Evolutionary conservation across 2,797 vertebrate genomes (phyloP).

Genomic region (Austrolebias charrua): DNA sequence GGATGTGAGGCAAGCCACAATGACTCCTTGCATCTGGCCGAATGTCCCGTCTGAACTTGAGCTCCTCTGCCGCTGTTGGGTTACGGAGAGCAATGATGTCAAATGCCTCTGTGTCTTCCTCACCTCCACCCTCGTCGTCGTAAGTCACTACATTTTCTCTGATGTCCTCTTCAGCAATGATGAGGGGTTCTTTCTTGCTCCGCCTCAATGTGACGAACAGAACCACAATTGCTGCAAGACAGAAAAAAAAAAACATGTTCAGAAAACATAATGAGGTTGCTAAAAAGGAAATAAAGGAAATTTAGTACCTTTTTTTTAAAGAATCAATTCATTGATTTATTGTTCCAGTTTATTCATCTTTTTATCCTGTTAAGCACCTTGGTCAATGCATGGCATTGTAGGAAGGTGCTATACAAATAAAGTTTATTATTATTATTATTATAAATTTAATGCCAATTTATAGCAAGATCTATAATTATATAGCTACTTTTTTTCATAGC

Average conservation of each 20-base stretch:
- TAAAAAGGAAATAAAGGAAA: too few relatives aligned
- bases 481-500: too few relatives aligned
- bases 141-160: slow-evolving; percentile 97
- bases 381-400: too few relatives aligned
- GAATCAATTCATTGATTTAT: too few relatives aligned
- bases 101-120: slow-evolving; percentile 97
- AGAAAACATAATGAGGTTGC: too few relatives aligned
- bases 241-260: not conserved
- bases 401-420: too few relatives aligned
- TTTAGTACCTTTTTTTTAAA: too few relatives aligned
- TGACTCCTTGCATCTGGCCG: slow-evolving; percentile 80
- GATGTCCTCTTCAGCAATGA: slow-evolving; percentile 96
- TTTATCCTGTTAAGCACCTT: too few relatives aligned
- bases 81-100: slow-evolving; percentile 95
- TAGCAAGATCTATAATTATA: too few relatives aligned
- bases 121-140: slow-evolving; percentile 95
- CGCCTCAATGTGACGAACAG: slow-evolving; percentile 92
- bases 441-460: too few relatives aligned
- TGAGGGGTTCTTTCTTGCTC: slow-evolving; percentile 94
- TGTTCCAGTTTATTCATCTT: too few relatives aligned
- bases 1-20: slow-evolving; percentile 69
- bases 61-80: slow-evolving; percentile 91
- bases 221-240: slow-evolving; percentile 88
- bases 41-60: slow-evolving; percentile 90
- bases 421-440: too few relatives aligned